Conservation (phyloP, 1,140 invertebrate species). For the Zaprionus gabonicus region DNA sequence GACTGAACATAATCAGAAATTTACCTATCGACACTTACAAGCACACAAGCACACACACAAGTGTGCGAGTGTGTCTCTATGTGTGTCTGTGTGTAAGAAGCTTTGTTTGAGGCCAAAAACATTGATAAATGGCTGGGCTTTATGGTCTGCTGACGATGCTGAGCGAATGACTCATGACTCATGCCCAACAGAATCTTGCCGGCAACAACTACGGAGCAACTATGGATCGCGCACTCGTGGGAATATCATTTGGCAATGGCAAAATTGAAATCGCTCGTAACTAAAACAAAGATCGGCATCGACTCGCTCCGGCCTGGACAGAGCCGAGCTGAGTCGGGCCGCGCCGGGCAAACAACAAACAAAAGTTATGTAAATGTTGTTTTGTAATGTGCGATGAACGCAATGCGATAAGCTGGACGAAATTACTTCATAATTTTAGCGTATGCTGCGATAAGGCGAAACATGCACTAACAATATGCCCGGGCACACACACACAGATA, state of each 20-base stretch:
- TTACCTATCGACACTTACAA: slow-evolving; percentile 51
- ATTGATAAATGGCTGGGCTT: slow-evolving; percentile 45
- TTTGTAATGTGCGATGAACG: slow-evolving; percentile 82
- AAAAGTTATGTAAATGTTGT: slow-evolving; percentile 80
- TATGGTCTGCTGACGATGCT: slow-evolving; percentile 4
- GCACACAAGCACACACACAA: not conserved
- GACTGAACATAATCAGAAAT: slow-evolving; percentile 69
- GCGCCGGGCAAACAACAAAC: slow-evolving; percentile 42
- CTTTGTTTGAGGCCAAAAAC: slow-evolving; percentile 34
- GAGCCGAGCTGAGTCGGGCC: not conserved
- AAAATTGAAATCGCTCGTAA: slow-evolving; percentile 56
- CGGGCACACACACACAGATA: slow-evolving; percentile 54
- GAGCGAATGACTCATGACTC: slow-evolving; percentile 25
- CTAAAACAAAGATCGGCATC: slow-evolving; percentile 51
- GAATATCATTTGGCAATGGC: slow-evolving; percentile 74
- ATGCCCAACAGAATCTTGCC: slow-evolving; percentile 38
- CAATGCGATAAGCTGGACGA: slow-evolving; percentile 71
- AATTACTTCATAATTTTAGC: slow-evolving; percentile 81
- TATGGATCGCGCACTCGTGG: slow-evolving; percentile 48
- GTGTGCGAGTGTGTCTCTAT: not conserved
- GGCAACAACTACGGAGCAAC: not conserved
- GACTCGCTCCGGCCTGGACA: slow-evolving; percentile 1
- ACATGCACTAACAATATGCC: slow-evolving; percentile 63
- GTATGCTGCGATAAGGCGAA: slow-evolving; percentile 48
- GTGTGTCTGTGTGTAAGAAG: slow-evolving; percentile 40